phyloP scores from a whole-genome alignment of 2,797 vertebrate genomes.

The Mustela erminea region DNA sequence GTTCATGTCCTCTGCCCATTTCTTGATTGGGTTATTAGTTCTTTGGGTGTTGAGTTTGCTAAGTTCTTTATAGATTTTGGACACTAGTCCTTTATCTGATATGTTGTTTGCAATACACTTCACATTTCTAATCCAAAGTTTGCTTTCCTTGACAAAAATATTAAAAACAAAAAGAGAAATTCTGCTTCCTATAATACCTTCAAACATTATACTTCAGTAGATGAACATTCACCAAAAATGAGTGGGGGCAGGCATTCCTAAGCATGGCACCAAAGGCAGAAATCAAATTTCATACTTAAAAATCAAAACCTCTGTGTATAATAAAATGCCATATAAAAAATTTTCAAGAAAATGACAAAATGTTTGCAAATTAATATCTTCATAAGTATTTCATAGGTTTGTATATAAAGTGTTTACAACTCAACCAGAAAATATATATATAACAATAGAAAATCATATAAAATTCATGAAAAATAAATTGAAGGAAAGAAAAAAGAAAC shows the following conservation, averaged over 20 bases:
- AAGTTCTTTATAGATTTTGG: no score
- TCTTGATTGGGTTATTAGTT: no score
- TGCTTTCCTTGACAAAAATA: background rate
- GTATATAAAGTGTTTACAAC: background rate
- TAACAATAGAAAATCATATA: background rate
- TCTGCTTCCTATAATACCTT: background rate
- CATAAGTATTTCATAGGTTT: background rate
- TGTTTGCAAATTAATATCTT: background rate
- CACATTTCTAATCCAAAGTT: background rate
- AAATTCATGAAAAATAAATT: background rate
- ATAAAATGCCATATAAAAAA: background rate
- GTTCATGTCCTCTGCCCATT: no score
- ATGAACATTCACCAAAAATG: background rate
- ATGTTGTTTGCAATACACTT: no score
- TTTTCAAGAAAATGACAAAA: conserved; percentile 7
- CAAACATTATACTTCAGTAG: background rate
- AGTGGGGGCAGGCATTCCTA: background rate
- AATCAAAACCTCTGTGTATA: background rate
- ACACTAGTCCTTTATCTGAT: no score
- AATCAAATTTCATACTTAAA: background rate
- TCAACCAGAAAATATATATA: background rate
- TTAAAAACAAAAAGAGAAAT: conserved; percentile 22
- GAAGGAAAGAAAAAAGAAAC: background rate
- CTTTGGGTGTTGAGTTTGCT: no score
- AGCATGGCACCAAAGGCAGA: background rate